A percentile compares a stretch with the other conserved stretches of the same genome.
phyloP scores from a whole-genome alignment of 2,797 vertebrate genomes.

The Fundulus diaphanus region DNA sequence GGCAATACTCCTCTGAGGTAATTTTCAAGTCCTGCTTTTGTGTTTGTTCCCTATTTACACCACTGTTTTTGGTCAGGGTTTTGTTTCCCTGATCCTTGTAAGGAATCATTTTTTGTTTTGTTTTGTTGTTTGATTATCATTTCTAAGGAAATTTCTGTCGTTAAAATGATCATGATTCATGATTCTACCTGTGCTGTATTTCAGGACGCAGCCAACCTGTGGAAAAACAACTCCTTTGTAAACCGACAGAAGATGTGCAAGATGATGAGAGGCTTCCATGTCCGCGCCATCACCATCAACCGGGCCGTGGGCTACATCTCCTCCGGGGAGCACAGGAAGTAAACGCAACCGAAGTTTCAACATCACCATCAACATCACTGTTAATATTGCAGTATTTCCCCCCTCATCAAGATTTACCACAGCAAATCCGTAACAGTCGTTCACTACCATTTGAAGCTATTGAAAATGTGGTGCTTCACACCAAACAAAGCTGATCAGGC shows the following conservation, averaged over 20 bases:
- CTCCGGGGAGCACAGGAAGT: slow-evolving; percentile 70
- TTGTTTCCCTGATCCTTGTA: neutral
- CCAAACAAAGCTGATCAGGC: slow-evolving; percentile 29
- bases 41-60: slow-evolving; percentile 20
- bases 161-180: neutral
- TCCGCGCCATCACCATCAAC: slow-evolving; percentile 85
- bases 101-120: too few relatives aligned
- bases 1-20: slow-evolving; percentile 55
- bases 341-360: slow-evolving; percentile 14
- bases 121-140: neutral
- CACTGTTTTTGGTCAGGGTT: neutral
- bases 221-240: slow-evolving; percentile 43
- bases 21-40: slow-evolving; percentile 27
- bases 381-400: neutral
- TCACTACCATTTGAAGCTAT: slow-evolving; percentile 44
- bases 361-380: slow-evolving; percentile 16
- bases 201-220: slow-evolving; percentile 9
- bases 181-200: neutral
- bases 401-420: neutral
- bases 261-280: slow-evolving; percentile 81
- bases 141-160: neutral
- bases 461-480: slow-evolving; percentile 22
- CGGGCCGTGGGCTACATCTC: slow-evolving; percentile 83
- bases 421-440: slow-evolving; percentile 1
- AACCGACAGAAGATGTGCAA: slow-evolving; percentile 80